Percentiles rank a stretch among this genome's conserved stretches.
Evolutionary conservation across 2,888 invertebrate species (phyloP).

Genomic region (Syrista parreyssii): DNA sequence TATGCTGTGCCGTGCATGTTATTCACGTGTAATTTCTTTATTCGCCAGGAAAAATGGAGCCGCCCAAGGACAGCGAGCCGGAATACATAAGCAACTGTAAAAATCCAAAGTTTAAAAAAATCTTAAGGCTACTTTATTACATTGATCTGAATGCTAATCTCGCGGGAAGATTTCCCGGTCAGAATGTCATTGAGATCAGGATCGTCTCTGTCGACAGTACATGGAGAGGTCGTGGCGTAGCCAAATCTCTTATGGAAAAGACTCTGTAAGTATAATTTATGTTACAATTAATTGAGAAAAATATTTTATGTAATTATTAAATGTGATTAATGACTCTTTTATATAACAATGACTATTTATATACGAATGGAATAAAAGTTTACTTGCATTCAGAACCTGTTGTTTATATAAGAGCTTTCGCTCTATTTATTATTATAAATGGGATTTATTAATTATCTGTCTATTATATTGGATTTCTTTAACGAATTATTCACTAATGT

Average conservation of each 20-base stretch:
- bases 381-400: not conserved
- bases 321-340: not conserved
- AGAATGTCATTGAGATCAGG: conserved; percentile 72
- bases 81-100: conserved; percentile 65
- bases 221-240: conserved; percentile 77
- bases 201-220: conserved; percentile 75
- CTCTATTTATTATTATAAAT: not conserved
- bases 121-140: conserved; percentile 71
- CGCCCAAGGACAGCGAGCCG: conserved; percentile 66
- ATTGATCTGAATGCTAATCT: conserved; percentile 71
- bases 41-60: conserved; percentile 60
- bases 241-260: conserved; percentile 72
- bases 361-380: not conserved
- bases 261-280: conserved; percentile 70
- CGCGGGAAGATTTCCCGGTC: conserved; percentile 70
- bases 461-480: conserved; percentile 20
- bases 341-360: not conserved
- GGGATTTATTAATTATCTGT: not conserved
- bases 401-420: not conserved
- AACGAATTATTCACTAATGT: not conserved
- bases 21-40: conserved; percentile 9
- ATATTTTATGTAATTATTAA: not conserved
- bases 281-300: not conserved
- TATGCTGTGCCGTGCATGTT: not conserved
- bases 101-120: conserved; percentile 75